A percentile compares a stretch with the other conserved stretches of the same genome.
Conservation (phyloP, 2,797 vertebrate species). For the Eidolon dupreanum region DNA sequence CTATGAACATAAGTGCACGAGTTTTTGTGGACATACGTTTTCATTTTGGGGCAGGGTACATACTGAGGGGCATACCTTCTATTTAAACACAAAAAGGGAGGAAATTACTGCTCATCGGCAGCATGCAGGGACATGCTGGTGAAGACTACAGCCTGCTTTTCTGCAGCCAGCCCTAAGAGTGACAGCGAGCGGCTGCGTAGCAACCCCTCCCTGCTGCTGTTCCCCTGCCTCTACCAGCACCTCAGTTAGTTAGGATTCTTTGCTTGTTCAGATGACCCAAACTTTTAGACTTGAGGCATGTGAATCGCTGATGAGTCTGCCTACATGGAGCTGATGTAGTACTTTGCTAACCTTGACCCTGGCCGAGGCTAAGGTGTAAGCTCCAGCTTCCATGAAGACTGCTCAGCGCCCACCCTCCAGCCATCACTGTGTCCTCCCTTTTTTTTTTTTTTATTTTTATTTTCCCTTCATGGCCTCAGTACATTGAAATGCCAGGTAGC, state of each 20-base stretch:
- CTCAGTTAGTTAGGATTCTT: not conserved
- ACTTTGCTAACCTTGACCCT: not conserved
- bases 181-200: not conserved
- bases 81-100: not conserved
- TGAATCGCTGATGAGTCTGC: not conserved
- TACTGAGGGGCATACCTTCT: not conserved
- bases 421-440: not conserved
- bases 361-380: not conserved
- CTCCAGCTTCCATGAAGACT: too few species aligned
- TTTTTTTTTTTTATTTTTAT: not conserved
- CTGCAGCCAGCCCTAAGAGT: not conserved
- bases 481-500: not conserved
- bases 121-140: not conserved
- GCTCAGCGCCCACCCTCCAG: fast-evolving
- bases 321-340: not conserved
- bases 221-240: not conserved
- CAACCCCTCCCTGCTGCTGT: not conserved
- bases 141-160: not conserved
- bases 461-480: not conserved
- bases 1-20: not conserved
- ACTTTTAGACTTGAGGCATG: not conserved
- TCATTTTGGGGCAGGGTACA: not conserved
- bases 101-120: not conserved
- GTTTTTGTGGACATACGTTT: not conserved
- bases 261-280: not conserved